A percentile compares a stretch with the other conserved stretches of the same genome.
Evolutionary conservation across 2,113 vertebrate species (phyloP).

Genomic region (Glareola pratincola): DNA sequence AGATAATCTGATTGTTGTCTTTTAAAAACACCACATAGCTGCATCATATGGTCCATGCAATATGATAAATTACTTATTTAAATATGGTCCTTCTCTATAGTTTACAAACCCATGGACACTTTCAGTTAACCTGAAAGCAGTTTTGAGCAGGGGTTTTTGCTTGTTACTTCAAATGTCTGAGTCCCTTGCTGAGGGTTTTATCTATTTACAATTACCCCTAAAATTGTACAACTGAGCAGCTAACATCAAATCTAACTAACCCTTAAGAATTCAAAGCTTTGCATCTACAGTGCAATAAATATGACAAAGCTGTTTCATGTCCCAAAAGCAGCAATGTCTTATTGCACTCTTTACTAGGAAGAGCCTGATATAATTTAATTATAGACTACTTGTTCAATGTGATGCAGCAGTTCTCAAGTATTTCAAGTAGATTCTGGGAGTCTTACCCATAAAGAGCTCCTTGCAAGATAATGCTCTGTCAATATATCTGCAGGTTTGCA

Average conservation of each 20-base stretch:
- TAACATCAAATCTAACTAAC: background rate
- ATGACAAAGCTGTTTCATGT: background rate
- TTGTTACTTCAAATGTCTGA: background rate
- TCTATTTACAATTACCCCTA: background rate
- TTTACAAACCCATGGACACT: background rate
- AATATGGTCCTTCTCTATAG: background rate
- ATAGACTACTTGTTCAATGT: background rate
- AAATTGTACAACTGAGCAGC: background rate
- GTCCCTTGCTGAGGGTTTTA: background rate
- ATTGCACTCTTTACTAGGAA: background rate
- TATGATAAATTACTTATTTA: constrained; percentile 17
- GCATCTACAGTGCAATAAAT: background rate
- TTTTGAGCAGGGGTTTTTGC: background rate
- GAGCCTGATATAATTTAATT: background rate
- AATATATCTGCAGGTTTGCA: background rate
- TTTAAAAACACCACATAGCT: constrained; percentile 43
- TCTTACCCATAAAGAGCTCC: background rate
- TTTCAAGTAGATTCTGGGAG: background rate
- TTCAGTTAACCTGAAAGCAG: background rate
- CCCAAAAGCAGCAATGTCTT: background rate
- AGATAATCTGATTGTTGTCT: constrained; percentile 68
- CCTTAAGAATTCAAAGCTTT: background rate
- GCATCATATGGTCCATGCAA: background rate
- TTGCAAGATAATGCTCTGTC: background rate
- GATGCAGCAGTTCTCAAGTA: background rate